phyloP scores from a whole-genome alignment of 2,113 vertebrate genomes.

The Odontesthes bonariensis region DNA sequence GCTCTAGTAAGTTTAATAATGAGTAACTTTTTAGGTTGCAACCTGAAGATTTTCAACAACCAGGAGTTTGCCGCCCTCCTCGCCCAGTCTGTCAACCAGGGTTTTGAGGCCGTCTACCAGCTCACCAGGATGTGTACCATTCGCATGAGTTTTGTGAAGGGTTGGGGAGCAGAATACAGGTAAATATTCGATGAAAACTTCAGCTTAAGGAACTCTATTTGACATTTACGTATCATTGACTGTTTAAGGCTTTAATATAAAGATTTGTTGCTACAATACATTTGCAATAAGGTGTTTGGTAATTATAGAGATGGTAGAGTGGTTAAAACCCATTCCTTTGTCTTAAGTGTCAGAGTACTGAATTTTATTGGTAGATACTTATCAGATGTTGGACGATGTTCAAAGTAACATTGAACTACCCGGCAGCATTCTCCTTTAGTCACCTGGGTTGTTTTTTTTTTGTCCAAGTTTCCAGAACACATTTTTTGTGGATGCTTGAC shows the following conservation, averaged over 20 bases:
- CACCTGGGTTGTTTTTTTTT: too few relatives aligned
- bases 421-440: too few relatives aligned
- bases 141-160: slow-evolving; percentile 81
- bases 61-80: slow-evolving; percentile 79
- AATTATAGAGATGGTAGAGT: neutral
- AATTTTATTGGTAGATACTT: too few relatives aligned
- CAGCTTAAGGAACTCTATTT: neutral
- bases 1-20: neutral
- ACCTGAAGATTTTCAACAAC: slow-evolving; percentile 81
- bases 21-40: slow-evolving; percentile 65
- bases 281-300: neutral
- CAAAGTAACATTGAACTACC: too few relatives aligned
- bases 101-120: slow-evolving; percentile 80
- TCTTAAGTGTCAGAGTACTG: too few relatives aligned
- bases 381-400: too few relatives aligned
- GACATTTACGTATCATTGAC: neutral
- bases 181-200: slow-evolving; percentile 33
- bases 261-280: neutral
- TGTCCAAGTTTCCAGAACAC: too few relatives aligned
- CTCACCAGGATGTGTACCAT: slow-evolving; percentile 81
- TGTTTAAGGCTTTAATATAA: too few relatives aligned
- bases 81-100: slow-evolving; percentile 79
- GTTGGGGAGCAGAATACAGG: slow-evolving; percentile 81
- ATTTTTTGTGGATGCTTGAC: too few relatives aligned
- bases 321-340: too few relatives aligned